phyloP scores from a whole-genome alignment of 2,113 vertebrate species.

The Toxotes jaculatrix region DNA sequence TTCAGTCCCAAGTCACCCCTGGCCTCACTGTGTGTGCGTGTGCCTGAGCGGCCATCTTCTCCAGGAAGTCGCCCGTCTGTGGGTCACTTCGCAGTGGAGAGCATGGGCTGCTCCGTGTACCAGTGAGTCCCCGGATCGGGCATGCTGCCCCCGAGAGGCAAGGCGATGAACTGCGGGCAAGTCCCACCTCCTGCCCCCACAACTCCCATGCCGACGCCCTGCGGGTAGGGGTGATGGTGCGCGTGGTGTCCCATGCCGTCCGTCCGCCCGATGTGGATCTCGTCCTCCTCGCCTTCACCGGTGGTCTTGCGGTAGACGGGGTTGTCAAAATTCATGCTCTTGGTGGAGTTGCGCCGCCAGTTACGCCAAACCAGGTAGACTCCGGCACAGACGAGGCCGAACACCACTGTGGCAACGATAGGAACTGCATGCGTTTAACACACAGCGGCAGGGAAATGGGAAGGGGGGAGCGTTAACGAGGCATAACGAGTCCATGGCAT shows the following conservation, averaged over 20 bases:
- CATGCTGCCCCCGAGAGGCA: conserved; percentile 82
- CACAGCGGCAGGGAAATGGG: conserved; percentile 77
- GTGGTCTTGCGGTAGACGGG: conserved; percentile 98
- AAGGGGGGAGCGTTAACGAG: conserved; percentile 76
- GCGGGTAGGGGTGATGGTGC: conserved; percentile 82
- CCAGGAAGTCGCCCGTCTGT: not conserved
- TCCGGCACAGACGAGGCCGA: conserved; percentile 90
- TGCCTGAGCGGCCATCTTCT: conserved; percentile 64
- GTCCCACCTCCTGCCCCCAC: conserved; percentile 69
- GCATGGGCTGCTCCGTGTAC: conserved; percentile 85
- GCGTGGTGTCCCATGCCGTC: conserved; percentile 90
- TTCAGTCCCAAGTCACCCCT: conserved; percentile 48
- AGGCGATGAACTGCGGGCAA: conserved; percentile 84
- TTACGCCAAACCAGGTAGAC: conserved; percentile 97
- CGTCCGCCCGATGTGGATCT: conserved; percentile 94
- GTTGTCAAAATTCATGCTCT: conserved; percentile 99
- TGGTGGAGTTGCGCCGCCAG: conserved; percentile 96
- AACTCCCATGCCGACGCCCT: conserved; percentile 82
- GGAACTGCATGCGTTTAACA: conserved; percentile 87
- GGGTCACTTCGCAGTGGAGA: conserved; percentile 79
- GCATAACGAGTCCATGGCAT: conserved; percentile 67
- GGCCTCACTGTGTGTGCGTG: conserved; percentile 63
- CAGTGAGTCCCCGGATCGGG: conserved; percentile 85
- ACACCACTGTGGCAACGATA: conserved; percentile 89
- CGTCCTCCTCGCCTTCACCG: conserved; percentile 93